Percentiles rank a stretch among this genome's conserved stretches.
phyloP scores from a whole-genome alignment of 2,797 vertebrate species.

The Orientallactaga sibirica region DNA sequence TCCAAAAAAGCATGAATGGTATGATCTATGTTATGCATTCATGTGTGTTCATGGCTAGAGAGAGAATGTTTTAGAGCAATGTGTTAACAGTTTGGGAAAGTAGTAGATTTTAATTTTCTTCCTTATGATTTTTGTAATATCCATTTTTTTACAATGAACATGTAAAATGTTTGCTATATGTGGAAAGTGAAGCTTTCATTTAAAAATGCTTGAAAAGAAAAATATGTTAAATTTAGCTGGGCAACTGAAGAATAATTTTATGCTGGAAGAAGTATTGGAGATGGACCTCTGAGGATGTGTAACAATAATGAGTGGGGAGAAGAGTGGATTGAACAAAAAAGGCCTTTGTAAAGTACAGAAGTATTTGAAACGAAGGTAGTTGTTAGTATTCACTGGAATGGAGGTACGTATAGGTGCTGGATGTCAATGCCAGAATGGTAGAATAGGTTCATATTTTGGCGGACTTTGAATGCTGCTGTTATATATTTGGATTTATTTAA shows the following conservation, averaged over 20 bases:
- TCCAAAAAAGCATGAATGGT: slow-evolving; percentile 41
- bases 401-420: not conserved
- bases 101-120: slow-evolving; percentile 42
- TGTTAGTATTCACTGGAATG: slow-evolving; percentile 13
- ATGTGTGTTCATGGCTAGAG: not conserved
- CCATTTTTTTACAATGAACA: not conserved
- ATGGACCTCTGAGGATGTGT: not conserved
- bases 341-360: slow-evolving; percentile 9
- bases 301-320: not conserved
- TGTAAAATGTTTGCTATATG: not conserved
- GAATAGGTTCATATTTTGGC: not conserved
- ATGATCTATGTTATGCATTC: not conserved
- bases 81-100: not conserved
- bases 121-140: slow-evolving; percentile 49
- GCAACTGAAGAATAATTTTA: slow-evolving; percentile 45
- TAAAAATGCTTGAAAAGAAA: slow-evolving; percentile 45
- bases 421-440: slow-evolving; percentile 31
- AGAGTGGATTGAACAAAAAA: not conserved
- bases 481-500: slow-evolving; percentile 23
- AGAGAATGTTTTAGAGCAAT: not conserved
- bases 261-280: not conserved
- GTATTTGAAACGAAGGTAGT: slow-evolving; percentile 40
- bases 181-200: not conserved
- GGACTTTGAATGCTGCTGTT: not conserved
- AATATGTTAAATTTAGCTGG: slow-evolving; percentile 35